These are phyloP conservation scores for Rhagonycha fulva DNA, from an alignment of 2,888 invertebrate species.

Conservation along the genomic window DNA sequence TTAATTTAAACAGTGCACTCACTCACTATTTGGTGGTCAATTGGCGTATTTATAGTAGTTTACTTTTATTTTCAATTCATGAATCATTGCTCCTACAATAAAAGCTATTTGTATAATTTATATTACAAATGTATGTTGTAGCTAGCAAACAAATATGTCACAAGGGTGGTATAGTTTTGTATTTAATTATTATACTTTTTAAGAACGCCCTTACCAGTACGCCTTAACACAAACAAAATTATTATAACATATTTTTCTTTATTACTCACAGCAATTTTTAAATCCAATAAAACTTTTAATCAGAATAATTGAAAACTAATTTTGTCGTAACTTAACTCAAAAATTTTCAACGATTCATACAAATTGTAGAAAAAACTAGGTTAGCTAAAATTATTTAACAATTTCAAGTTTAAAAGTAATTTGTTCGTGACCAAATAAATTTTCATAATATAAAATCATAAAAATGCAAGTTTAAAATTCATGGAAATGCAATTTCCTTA, in stretches of 20 bases:
- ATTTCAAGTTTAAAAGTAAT: background rate
- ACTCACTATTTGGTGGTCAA: slow-evolving; percentile 34
- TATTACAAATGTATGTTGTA: slow-evolving; percentile 19
- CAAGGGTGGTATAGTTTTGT: slow-evolving; percentile 27
- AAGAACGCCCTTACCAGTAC: background rate
- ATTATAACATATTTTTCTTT: background rate
- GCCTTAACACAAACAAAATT: background rate
- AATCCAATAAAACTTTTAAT: background rate
- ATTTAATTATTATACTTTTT: slow-evolving; percentile 5
- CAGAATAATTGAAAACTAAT: background rate
- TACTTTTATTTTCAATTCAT: slow-evolving; percentile 31
- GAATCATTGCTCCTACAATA: slow-evolving; percentile 38
- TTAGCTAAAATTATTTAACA: background rate
- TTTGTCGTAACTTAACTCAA: background rate
- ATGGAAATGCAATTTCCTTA: background rate
- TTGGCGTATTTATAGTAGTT: slow-evolving; percentile 31
- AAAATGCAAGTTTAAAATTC: background rate
- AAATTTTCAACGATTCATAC: background rate
- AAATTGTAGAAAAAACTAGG: background rate
- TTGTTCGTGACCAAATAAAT: background rate
- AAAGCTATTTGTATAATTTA: slow-evolving; percentile 28
- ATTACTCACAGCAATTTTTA: background rate
- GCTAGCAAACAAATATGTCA: slow-evolving; percentile 18
- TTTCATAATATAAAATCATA: background rate
- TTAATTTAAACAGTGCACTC: slow-evolving; percentile 33